These are phyloP conservation scores for Danio kyathit DNA, from an alignment of 2,797 vertebrate genomes.

Conservation along the genomic window DNA sequence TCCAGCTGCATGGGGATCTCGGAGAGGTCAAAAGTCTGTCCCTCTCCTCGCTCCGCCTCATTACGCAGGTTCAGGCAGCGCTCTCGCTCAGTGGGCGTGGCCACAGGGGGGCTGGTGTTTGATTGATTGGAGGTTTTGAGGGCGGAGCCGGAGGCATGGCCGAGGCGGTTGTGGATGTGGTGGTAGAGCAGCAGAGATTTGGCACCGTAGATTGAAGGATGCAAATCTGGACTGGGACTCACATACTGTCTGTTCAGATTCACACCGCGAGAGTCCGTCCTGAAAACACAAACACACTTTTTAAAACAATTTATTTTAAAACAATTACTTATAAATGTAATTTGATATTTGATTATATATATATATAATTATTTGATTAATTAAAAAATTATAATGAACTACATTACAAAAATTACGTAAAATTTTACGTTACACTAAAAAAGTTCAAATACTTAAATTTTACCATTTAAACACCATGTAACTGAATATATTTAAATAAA, in stretches of 20 bases:
- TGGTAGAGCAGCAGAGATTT: conserved; percentile 93
- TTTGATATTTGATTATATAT: too few relatives aligned
- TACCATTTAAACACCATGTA: too few relatives aligned
- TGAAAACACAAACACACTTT: conserved; percentile 62
- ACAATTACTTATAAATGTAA: too few relatives aligned
- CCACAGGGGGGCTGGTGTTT: conserved; percentile 43
- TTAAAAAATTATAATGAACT: too few relatives aligned
- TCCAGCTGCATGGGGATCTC: conserved; percentile 70
- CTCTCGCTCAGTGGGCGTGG: conserved; percentile 78
- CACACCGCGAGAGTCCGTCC: conserved; percentile 94
- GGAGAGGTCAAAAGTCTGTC: conserved; percentile 11
- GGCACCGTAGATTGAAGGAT: conserved; percentile 93
- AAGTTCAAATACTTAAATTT: too few relatives aligned
- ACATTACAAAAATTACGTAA: too few relatives aligned
- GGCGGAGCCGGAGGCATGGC: conserved; percentile 65
- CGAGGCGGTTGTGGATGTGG: conserved; percentile 85
- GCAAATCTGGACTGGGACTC: conserved; percentile 88
- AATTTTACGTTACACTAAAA: too few relatives aligned
- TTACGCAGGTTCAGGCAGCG: conserved; percentile 85
- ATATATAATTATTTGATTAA: too few relatives aligned
- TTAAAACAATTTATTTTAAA: too few relatives aligned
- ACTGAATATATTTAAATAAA: background rate
- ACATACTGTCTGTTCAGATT: conserved; percentile 96
- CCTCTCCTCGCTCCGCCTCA: conserved; percentile 65
- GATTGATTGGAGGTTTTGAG: conserved; percentile 76